Evolutionary conservation across 2,888 invertebrate genomes (phyloP), one percentile per base, ranked within the genome.

Genomic region (Pyrrhosoma nymphula): DNA sequence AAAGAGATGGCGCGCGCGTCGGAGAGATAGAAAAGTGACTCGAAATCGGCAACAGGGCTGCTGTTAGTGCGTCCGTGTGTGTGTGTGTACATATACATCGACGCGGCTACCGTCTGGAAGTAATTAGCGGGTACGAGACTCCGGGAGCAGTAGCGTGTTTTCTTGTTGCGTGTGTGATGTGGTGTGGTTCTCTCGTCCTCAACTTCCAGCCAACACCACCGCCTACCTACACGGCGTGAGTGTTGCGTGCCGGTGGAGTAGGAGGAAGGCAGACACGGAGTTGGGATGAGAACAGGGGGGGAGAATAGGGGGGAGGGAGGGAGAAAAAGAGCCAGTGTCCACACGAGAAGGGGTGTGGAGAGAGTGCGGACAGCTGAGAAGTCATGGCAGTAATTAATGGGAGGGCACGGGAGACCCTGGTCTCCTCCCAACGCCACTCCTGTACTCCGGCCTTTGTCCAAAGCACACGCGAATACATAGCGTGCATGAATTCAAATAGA

Each of bases 71-170:
- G 60, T 47, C 8, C 60, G 47, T 14, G 60, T 14, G 60, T 60
- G 60, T 60, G 69, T 23, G 69, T 35, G 18, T 14, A 35, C n/a
- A 82, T n/a, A 82, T 56, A 93, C 93, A 93, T 26, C 60, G 91
- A 35, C 93, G 63, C 75, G 63, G 93, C 93, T 93, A 69, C 93
- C 93, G 93, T 93, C 69, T 47, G 14, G 69, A 63, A 69, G 93
- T 93, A 93, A 93, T 93, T 93, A 93, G 93, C 69, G 69, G 60
- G 55, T 23, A 47, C 23, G 69, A 93, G 69, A n/a, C 39, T 47
- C 69, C 35, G 69, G 60, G 69, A 75, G 39, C 93, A 55, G 93
- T 93, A n/a, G 93, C 93, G 69, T 93, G 93, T 93, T 69, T 82
- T 69, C 93, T 93, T 93, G 93, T 93, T 60, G 47, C 47, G 60